Base-by-base conservation (phyloP, 2,888 invertebrate genomes). In the Diadegma fenestrale region DNA sequence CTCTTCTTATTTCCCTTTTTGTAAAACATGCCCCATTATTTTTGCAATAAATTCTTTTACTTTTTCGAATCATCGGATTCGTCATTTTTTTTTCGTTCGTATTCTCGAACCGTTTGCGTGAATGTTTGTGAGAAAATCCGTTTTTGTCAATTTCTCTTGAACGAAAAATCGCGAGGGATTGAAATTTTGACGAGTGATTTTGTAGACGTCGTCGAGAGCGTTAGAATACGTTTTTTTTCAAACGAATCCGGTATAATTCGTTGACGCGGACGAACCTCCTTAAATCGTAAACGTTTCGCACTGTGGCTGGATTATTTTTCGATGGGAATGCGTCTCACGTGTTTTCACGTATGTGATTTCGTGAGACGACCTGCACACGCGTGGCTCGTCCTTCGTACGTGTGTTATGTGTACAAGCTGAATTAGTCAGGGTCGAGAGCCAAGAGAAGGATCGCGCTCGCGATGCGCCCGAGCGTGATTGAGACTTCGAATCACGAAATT, bases 1-100 rank as follows among this genome's bases (percentile, higher is more conserved):
- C 66, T 82, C 83, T 86, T 85, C 77, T 85, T 45, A n/a, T 66
- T 66, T 83, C 58, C 81, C 82, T 87, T 86, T 77, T 87, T 41
- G 30, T 69, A 45, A 30, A 45, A 58, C 14, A 61, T 30, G 37
- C 48, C 2, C 19, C 33, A 63, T 72, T 77, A 63, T 72, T 77
- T 82, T 77, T 58, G 69, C 71, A 82, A 72, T 64, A 45, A 68
- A 68, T 19, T 43, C 7, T 30, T 30, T 30, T n/a, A n/a, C 1
- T 14, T 58, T 58, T 58, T 10, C 2, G 14, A 58, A 26, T 26
- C 14, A n/a, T 30, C 10, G 37, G 51, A 30, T 61, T 48, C 5
- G 5, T 4, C 45, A 54, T 54, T 54, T 22, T 19, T 22, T 0
- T 19, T 51, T 51, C 8, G 10, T 19, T 51, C 8, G 0, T 19